A percentile compares a stretch with the other conserved stretches of the same genome.
phyloP scores from a whole-genome alignment of 2,888 invertebrate species.

The Drosophila percnosoma region DNA sequence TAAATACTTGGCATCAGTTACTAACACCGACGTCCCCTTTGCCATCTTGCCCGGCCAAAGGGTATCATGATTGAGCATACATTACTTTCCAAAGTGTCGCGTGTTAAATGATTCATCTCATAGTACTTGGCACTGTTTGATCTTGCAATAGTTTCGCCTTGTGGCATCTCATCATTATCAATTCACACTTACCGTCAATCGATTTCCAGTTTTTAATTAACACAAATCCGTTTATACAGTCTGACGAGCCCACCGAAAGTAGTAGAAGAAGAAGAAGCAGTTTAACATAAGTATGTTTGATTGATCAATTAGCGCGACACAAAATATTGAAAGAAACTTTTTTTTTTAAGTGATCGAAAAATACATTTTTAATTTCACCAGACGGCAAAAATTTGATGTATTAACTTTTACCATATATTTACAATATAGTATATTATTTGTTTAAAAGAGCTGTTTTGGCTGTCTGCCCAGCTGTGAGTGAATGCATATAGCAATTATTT shows the following conservation, averaged over 20 bases:
- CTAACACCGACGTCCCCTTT: not conserved
- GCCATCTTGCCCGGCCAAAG: not conserved
- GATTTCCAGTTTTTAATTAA: constrained; percentile 39
- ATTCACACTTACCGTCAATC: constrained; percentile 72
- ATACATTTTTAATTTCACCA: constrained; percentile 48
- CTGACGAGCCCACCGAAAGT: constrained; percentile 19
- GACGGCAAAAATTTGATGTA: constrained; percentile 11
- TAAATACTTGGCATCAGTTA: constrained; percentile 55
- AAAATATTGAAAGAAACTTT: constrained; percentile 26
- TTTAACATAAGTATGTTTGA: constrained; percentile 39
- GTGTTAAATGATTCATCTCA: constrained; percentile 38
- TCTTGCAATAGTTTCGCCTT: constrained; percentile 36
- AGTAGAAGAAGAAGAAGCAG: constrained; percentile 13
- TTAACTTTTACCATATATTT: constrained; percentile 16
- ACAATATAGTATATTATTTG: constrained; percentile 22
- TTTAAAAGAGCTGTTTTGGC: constrained; percentile 44
- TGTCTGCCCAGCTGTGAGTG: constrained; percentile 51
- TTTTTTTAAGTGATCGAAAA: constrained; percentile 21
- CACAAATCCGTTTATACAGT: constrained; percentile 35
- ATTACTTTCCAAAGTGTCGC: constrained; percentile 15
- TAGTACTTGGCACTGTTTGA: constrained; percentile 4
- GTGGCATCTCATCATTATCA: constrained; percentile 29
- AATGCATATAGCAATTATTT: constrained; percentile 47
- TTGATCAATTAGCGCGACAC: constrained; percentile 56
- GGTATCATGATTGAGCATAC: constrained; percentile 27